Percentiles rank a stretch among this genome's conserved stretches.
phyloP scores from a whole-genome alignment of 2,797 vertebrate species.

The Pristis pectinata region DNA sequence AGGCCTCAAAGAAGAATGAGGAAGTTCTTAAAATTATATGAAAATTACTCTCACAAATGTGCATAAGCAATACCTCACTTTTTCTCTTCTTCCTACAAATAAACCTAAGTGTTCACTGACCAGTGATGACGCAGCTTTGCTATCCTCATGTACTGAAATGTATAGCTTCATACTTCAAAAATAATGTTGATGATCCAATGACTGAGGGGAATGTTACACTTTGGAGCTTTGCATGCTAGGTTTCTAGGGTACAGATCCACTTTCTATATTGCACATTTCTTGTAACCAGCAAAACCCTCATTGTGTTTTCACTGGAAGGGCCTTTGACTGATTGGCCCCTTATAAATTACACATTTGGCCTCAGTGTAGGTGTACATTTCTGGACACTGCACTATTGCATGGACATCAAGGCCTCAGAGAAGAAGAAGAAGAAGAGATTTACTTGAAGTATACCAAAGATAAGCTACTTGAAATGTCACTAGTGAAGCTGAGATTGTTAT shows the following conservation, averaged over 20 bases:
- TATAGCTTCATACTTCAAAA: not conserved
- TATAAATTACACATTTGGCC: not conserved
- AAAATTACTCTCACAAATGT: not conserved
- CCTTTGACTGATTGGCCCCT: not conserved
- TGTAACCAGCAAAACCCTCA: not conserved
- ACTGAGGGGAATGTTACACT: not conserved
- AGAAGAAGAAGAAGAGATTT: not conserved
- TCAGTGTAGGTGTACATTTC: not conserved
- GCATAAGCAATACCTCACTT: not conserved
- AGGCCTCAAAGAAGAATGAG: too few species aligned
- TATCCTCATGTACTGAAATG: not conserved
- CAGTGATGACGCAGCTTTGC: not conserved
- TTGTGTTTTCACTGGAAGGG: not conserved
- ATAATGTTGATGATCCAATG: not conserved
- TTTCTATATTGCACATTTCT: not conserved
- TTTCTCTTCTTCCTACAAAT: not conserved
- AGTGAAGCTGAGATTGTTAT: not conserved
- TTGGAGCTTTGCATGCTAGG: not conserved
- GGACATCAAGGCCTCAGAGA: not conserved
- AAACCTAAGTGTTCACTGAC: not conserved
- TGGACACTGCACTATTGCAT: not conserved
- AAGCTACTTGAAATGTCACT: not conserved
- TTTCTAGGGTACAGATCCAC: not conserved
- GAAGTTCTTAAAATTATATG: not conserved
- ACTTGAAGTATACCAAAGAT: not conserved